Conservation (phyloP, 2,888 invertebrate genomes). For the Petrolisthes cinctipes region DNA sequence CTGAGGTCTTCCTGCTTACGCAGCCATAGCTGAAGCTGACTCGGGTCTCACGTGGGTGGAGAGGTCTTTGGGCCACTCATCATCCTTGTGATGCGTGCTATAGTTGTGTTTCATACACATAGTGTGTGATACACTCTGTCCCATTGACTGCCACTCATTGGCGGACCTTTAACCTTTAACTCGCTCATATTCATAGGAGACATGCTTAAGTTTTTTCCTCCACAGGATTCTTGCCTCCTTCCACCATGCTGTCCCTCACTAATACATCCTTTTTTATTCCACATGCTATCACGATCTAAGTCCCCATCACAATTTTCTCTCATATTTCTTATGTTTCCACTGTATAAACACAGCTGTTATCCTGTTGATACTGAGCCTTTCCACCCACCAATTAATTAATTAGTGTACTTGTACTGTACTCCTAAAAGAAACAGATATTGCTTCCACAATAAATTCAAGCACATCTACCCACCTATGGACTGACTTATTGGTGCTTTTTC, state of each 20-base stretch:
- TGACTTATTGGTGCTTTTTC: background rate
- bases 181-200: too few relatives aligned
- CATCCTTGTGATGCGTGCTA: too few relatives aligned
- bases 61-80: too few relatives aligned
- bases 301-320: too few relatives aligned
- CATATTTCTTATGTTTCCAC: background rate
- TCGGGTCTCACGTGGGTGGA: too few relatives aligned
- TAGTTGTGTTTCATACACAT: too few relatives aligned
- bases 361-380: background rate
- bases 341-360: background rate
- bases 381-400: background rate
- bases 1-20: too few relatives aligned
- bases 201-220: too few relatives aligned
- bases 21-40: too few relatives aligned
- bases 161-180: too few relatives aligned
- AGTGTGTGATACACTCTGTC: too few relatives aligned
- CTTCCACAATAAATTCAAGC: background rate
- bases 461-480: background rate
- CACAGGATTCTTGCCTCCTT: background rate
- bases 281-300: background rate
- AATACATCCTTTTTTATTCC: background rate
- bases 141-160: too few relatives aligned
- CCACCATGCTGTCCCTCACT: background rate
- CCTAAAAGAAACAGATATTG: background rate
- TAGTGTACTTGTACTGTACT: background rate